Conservation (phyloP, 1,140 invertebrate species). For the Pantala flavescens region DNA sequence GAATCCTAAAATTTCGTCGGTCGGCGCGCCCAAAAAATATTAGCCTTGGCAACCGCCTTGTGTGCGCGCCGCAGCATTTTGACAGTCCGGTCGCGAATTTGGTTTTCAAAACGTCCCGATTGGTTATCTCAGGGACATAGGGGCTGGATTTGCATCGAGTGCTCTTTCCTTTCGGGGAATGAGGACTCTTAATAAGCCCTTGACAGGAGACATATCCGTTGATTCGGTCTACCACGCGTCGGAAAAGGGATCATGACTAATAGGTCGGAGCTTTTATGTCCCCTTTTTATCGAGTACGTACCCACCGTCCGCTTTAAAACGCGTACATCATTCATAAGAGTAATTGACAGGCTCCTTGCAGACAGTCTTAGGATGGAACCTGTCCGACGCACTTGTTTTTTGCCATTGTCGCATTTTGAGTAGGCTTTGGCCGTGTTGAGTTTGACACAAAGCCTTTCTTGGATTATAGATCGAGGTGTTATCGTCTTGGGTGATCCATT, state of each 20-base stretch:
- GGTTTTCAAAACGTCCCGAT: conserved; percentile 1
- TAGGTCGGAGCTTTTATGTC: neutral
- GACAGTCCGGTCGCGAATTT: neutral
- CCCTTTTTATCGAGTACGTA: neutral
- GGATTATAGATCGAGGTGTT: no score
- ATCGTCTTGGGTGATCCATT: no score
- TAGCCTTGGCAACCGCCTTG: neutral
- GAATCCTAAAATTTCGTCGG: no score
- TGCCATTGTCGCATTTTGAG: no score
- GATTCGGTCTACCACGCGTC: neutral
- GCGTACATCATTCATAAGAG: neutral
- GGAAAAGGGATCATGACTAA: neutral
- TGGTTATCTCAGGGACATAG: neutral
- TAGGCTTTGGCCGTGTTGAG: no score
- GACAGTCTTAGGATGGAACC: no score
- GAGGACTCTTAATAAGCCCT: neutral
- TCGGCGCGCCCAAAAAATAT: neutral
- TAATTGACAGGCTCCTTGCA: no score
- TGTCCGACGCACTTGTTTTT: no score
- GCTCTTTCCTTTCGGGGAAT: neutral
- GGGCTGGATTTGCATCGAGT: neutral
- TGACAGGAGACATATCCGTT: neutral
- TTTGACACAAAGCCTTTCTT: no score
- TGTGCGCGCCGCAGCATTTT: neutral
- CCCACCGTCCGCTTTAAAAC: neutral